Base-by-base conservation (phyloP, 2,797 vertebrate genomes). In the Hippopotamyrus pictus region DNA sequence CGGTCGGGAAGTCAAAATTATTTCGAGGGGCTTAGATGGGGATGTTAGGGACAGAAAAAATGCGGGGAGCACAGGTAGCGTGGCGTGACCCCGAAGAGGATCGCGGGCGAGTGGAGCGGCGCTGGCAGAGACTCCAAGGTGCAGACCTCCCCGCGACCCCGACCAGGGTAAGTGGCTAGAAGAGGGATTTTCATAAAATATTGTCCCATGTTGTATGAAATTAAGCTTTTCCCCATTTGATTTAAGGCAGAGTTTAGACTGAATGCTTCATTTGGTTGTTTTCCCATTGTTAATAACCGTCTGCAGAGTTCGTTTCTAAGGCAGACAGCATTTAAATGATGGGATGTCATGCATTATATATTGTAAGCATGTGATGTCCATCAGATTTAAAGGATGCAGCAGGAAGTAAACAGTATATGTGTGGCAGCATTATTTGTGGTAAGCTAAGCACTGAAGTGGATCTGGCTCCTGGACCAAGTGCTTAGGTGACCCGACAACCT, bases 31-130 rank as follows among this genome's bases (percentile, higher is more conserved):
- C 19, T 57, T 82, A 73, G 57, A 83, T 3, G 54, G 46, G 54
- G 54, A 65, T 69, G 82, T 89, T 44, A 50, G 41, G 25, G 25
- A 88, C 53, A 5, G 69, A 6, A 12, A 5, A 1, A 65, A 41
- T 90, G 37, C 11, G 41, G 50, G 19, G 51, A 89, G 65, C 86
- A 86, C 89, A 89, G 79, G 22, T 57, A 22, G 17, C 37, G 14
- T n/a, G 37, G 41, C 41, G 41, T 46, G 33, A 46, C 33, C 14
- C 76, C 14, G 5, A 25, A 82, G 14, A n/a, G 17, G 76, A 22
- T 7, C 33, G 37, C 41, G 19, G 76, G 37, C 76, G 1, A 8
- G 19, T 2, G 14, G 41, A 17, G 19, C 1, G 17, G 3, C 5
- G 19, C 33, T 22, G 19, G 6, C 17, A 46, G 76, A 41, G 1